phyloP scores from a whole-genome alignment of 2,113 vertebrate genomes.

The Panthera uncia region DNA sequence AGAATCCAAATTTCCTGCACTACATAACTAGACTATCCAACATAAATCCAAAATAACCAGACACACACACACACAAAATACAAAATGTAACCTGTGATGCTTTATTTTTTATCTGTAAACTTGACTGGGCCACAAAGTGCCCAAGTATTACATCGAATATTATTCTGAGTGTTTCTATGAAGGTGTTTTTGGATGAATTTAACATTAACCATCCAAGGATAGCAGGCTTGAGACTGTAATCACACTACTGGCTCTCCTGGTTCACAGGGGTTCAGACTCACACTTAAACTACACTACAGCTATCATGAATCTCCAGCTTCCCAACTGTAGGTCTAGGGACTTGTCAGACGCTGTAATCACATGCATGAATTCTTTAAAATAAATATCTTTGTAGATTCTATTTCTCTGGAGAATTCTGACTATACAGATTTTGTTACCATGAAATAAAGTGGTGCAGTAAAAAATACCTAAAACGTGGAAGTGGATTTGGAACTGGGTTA shows the following conservation, averaged over 20 bases:
- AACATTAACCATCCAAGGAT: neutral
- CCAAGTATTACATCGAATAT: neutral
- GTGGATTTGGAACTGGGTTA: neutral
- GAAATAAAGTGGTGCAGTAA: neutral
- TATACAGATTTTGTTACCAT: neutral
- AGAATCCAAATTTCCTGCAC: neutral
- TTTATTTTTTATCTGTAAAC: neutral
- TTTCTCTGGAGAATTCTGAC: neutral
- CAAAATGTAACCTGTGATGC: neutral
- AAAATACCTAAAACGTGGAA: neutral
- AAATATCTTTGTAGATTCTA: neutral
- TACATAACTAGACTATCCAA: neutral
- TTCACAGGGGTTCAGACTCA: neutral
- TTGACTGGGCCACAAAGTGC: neutral
- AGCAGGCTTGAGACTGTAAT: neutral
- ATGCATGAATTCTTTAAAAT: neutral
- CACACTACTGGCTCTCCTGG: neutral
- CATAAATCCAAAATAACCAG: constrained; percentile 11
- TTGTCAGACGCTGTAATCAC: neutral
- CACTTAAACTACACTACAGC: neutral
- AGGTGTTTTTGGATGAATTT: neutral
- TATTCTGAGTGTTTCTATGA: neutral
- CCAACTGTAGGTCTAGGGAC: neutral
- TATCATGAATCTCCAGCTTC: neutral
- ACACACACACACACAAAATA: neutral